Base-by-base conservation (phyloP, 2,888 invertebrate species). In the Eumacrocentrus americanus region DNA sequence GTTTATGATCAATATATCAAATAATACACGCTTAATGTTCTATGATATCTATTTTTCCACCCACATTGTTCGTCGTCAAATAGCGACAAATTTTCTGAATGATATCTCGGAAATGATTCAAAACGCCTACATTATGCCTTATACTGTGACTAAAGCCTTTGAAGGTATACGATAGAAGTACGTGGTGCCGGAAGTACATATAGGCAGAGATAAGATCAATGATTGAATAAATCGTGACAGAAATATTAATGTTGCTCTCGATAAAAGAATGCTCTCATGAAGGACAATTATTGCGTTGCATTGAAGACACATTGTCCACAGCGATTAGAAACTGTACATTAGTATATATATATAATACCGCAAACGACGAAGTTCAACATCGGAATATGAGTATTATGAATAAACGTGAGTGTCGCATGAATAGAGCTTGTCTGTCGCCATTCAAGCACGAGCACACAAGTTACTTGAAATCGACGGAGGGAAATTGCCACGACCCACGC, bases 121-220 rank as follows among this genome's bases (percentile, higher is more conserved):
- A 7, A 50, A 61, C 63, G 63, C 63, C 63, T 56, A 65, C 65
- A 35, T 53, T 23, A 25, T 11, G 29, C 14, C 3, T 22, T 46
- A 6, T 6, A 4, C 29, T 35, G 58, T 63, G 65, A 63, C 60
- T 61, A 63, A 63, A n/a, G n/a, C n/a, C n/a, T 51, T 23, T 25
- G 18, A 50, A 61, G 60, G 40, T 56, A 50, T 58, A 29, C 29
- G 62, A 62, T 65, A 60, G 58, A 42, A 44, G n/a, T 54, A 53
- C 23, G 52, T 51, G 42, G n/a, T 14, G 50, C 42, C 60, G 62
- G 55, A 62, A 64, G 58, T 44, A 29, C 40, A 53, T 37, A 60
- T 48, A 40, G 6, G 14, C 9, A 42, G 11, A 60, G 55, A 63
- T 61, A 54, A 63, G 48, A 63, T 58, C 47, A 23, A 22, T 18